phyloP scores from a whole-genome alignment of 2,113 vertebrate genomes.

The Silurus glanis region DNA sequence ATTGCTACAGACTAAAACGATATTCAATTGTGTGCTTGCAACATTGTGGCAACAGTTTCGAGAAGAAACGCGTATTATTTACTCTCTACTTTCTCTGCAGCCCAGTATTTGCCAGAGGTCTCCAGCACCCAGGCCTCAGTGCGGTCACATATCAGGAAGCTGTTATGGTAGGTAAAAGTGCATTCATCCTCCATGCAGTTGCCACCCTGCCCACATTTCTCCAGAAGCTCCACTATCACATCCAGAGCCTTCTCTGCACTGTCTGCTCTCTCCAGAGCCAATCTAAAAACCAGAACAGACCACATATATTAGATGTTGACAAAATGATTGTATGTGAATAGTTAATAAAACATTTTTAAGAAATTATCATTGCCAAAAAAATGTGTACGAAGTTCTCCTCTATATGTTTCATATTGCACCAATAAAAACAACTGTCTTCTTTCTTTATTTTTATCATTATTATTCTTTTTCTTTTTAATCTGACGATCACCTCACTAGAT shows the following conservation, averaged over 20 bases:
- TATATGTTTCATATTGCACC: not conserved
- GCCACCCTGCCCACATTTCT: conserved; percentile 90
- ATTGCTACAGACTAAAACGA: not conserved
- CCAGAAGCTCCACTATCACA: conserved; percentile 84
- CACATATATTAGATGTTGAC: not conserved
- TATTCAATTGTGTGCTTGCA: not conserved
- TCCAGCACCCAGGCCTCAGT: conserved; percentile 94
- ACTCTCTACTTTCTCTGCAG: conserved; percentile 83
- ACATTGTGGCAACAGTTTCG: not conserved
- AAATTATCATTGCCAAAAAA: not conserved
- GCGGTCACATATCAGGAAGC: conserved; percentile 92
- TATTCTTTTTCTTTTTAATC: not conserved
- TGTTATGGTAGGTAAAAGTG: conserved; percentile 90
- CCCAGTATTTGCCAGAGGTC: conserved; percentile 90
- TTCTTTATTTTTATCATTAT: too few species aligned
- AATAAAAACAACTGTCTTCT: not conserved
- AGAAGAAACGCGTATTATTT: conserved; percentile 31
- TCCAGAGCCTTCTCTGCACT: conserved; percentile 85
- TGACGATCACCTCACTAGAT: conserved; percentile 83
- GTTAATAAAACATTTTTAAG: not conserved
- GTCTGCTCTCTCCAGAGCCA: conserved; percentile 91
- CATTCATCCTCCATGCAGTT: conserved; percentile 85
- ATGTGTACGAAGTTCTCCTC: not conserved
- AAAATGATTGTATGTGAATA: not conserved
- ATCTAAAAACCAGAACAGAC: conserved; percentile 68